Base-by-base conservation (phyloP, 2,888 invertebrate species). In the Marasmarcha lunaedactyla region DNA sequence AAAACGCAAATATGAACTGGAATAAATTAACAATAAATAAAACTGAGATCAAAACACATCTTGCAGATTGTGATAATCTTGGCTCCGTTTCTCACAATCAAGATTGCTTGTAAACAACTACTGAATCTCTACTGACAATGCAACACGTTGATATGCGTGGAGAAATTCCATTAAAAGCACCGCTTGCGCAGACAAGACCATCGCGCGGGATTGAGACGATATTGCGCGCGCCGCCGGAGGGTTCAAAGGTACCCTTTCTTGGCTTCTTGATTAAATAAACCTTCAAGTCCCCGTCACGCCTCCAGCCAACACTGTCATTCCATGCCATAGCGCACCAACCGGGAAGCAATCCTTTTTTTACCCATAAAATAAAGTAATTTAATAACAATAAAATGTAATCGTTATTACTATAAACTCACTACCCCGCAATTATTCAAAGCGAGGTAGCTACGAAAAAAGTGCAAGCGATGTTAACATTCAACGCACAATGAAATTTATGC, bases 191-290 rank as follows among this genome's bases (percentile, higher is more conserved):
- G 77, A 76, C 69, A 72, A 71, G 47, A 50, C 71, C 65, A 78
- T 74, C 71, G 72, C 67, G 54, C 72, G 81, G 74, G 61, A 71
- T 71, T 71, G 63, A 69, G 55, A 27, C 25, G 20, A 13, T 14
- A 14, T 9, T 11, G 13, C 30, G 34, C 41, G 46, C 46, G 46
- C 45, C 36, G 63, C 72, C 73, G 12, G 45, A 35, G 71, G 73
- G 59, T 51, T 41, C 6, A 35, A 14, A 37, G 26, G 30, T 25
- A 33, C 37, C 26, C 33, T 37, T 3, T 12, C 38, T 62, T 63
- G 52, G 61, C 66, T 65, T 52, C 73, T 73, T 81, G 79, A 81
- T 83, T 81, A 83, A 83, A 83, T 81, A 81, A 79, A 81, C 69
- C 71, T 74, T 77, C 78, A 74, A 53, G 57, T 51, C 47, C 46